Evolutionary conservation across 2,797 vertebrate species (phyloP).

Genomic region (Enteromius anoplus): DNA sequence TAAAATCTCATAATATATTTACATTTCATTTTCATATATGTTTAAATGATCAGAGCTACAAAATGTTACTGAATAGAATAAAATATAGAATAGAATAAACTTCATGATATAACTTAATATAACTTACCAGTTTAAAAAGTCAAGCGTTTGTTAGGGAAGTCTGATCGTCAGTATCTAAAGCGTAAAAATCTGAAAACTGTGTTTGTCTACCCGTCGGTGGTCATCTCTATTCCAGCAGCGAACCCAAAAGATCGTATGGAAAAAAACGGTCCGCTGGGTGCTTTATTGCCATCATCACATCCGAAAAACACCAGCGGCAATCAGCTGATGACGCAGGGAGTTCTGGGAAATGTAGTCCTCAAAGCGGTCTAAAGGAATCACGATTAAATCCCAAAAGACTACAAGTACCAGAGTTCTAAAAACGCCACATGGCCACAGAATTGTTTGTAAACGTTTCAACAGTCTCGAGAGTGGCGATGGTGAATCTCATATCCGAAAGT

Average conservation of each 20-base stretch:
- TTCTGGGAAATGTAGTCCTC: conserved; percentile 40
- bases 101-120: not conserved
- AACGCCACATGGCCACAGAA: conserved; percentile 52
- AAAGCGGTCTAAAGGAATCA: fast-evolving
- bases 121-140: conserved; percentile 45
- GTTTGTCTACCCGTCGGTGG: conserved; percentile 37
- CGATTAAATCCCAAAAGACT: not conserved
- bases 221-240: conserved; percentile 36
- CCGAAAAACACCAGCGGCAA: conserved; percentile 36
- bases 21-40: too few relatives aligned
- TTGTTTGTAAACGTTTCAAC: conserved; percentile 61
- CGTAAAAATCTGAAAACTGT: conserved; percentile 19
- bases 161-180: not conserved
- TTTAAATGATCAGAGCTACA: not conserved
- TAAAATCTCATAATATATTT: not conserved
- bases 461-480: not conserved
- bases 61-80: not conserved
- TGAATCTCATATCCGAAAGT: not conserved
- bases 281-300: conserved; percentile 47
- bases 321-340: conserved; percentile 2
- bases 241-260: conserved; percentile 30
- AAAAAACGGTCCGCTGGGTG: conserved; percentile 30
- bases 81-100: not conserved
- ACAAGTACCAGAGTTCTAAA: conserved; percentile 23
- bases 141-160: not conserved